Base-by-base conservation (phyloP, 2,888 invertebrate species). In the Chaitophorus viminalis region DNA sequence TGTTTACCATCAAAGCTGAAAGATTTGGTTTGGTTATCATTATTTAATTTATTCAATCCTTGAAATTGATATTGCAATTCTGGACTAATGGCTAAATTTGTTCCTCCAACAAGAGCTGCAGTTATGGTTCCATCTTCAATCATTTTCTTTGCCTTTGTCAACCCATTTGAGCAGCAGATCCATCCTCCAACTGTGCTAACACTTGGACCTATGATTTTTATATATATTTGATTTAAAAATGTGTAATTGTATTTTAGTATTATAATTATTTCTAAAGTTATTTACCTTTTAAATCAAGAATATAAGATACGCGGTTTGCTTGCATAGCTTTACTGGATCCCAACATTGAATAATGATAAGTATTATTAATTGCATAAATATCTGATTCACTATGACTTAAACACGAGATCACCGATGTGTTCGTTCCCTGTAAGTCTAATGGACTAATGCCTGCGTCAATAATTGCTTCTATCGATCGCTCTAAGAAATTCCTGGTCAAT, bases 151-250 rank as follows among this genome's bases (percentile, higher is more conserved):
- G 93, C 93, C 87, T 93, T 92, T 89, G 94, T 92, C n/a, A 95
- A 90, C 29, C 93, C 93, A 88, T 94, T 92, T 78, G 94, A 91
- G 82, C 94, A 94, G 76, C 94, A 93, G 0, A 94, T 93, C 92
- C 94, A 95, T 54, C 94, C 94, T 70, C 94, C 93, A 90, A 94
- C 94, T 85, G 94, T 92, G 0, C 93, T 92, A 90, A 93, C 94
- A 90, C 92, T 93, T n/a, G 92, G 92, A 90, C 93, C 94, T 93
- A 89, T 33, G 25, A 6, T 54, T 77, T 29, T 54, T 6, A n/a
- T 18, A 9, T 8, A 29, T 8, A 9, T 68, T 68, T 18, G 25
- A 25, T 21, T 21, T 3, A 54, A 60, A 60, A 3, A 25, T 21
- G 4, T 11, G 11, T 14, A 3, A 11, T n/a, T 52, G 9, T 9